Evolutionary conservation across 2,797 vertebrate genomes (phyloP).

Genomic region (Syngnathus rostellatus): DNA sequence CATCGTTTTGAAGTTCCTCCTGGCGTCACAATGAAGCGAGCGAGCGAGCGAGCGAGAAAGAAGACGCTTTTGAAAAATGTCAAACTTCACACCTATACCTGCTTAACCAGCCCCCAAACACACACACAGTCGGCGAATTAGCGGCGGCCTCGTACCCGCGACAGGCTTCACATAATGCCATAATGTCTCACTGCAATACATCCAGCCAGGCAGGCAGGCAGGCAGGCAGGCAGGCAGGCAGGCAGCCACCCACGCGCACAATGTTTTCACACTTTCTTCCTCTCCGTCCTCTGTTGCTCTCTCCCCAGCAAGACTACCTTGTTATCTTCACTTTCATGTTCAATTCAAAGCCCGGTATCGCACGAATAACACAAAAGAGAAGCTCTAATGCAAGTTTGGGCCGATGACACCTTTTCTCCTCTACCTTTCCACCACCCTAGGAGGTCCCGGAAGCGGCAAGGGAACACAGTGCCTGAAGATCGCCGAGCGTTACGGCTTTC

Average conservation of each 20-base stretch:
- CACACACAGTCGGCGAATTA: slow-evolving; percentile 13
- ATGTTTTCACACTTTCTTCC: slow-evolving; percentile 41
- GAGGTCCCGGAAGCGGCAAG: slow-evolving; percentile 95
- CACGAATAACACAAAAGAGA: too few relatives aligned
- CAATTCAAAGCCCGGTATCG: too few relatives aligned
- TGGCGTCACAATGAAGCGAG: not conserved
- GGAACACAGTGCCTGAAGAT: slow-evolving; percentile 97
- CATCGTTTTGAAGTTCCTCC: not conserved
- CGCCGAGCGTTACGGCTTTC: slow-evolving; percentile 90
- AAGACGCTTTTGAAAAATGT: slow-evolving; percentile 10
- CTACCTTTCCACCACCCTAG: slow-evolving; percentile 48
- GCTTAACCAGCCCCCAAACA: slow-evolving; percentile 19
- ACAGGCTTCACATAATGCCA: slow-evolving; percentile 15
- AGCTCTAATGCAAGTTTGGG: too few relatives aligned
- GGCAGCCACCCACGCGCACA: slow-evolving; percentile 31
- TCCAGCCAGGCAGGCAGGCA: too few relatives aligned
- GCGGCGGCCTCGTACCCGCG: slow-evolving; percentile 9
- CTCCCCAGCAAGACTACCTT: too few relatives aligned
- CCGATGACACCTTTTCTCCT: too few relatives aligned
- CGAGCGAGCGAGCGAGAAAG: not conserved
- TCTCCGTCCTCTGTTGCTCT: not conserved
- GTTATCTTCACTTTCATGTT: too few relatives aligned
- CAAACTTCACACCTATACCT: slow-evolving; percentile 51
- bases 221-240: too few relatives aligned
- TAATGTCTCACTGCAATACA: slow-evolving; percentile 27